Evolutionary conservation across 2,113 vertebrate genomes (phyloP).

Genomic region (Cnemophilus loriae): DNA sequence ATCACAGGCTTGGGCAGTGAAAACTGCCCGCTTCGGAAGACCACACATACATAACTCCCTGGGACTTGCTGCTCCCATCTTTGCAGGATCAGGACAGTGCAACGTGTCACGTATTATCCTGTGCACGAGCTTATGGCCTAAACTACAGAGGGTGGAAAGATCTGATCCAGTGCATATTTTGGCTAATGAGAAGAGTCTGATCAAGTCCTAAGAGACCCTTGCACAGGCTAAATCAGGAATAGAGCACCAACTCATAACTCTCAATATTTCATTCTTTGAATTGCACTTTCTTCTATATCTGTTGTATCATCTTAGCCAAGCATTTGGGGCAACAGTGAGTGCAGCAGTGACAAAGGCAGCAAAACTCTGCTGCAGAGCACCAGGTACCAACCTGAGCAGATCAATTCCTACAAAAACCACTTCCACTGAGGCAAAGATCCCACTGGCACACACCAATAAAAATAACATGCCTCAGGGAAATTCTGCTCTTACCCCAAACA

Average conservation of each 20-base stretch:
- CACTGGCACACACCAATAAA: not conserved
- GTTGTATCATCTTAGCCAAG: not conserved
- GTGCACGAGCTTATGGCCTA: not conserved
- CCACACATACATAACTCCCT: fast-evolving
- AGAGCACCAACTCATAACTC: not conserved
- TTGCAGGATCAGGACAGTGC: not conserved
- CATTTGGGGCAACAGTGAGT: not conserved
- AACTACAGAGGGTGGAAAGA: not conserved
- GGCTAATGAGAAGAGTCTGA: fast-evolving
- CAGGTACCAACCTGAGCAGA: not conserved
- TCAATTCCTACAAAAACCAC: not conserved
- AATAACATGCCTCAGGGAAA: not conserved
- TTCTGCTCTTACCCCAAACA: not conserved
- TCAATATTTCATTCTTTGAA: not conserved
- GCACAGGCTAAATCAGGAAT: not conserved
- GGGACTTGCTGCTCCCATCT: not conserved
- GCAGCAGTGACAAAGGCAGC: not conserved
- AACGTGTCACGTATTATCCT: not conserved
- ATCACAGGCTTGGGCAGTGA: not conserved
- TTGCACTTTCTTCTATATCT: not conserved
- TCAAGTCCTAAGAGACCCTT: not conserved
- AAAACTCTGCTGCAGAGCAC: not conserved
- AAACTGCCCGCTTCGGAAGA: not conserved
- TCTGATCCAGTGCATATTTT: not conserved
- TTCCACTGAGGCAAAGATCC: not conserved